Conservation (phyloP, 2,888 invertebrate species). For the Drosophila mercatorum region DNA sequence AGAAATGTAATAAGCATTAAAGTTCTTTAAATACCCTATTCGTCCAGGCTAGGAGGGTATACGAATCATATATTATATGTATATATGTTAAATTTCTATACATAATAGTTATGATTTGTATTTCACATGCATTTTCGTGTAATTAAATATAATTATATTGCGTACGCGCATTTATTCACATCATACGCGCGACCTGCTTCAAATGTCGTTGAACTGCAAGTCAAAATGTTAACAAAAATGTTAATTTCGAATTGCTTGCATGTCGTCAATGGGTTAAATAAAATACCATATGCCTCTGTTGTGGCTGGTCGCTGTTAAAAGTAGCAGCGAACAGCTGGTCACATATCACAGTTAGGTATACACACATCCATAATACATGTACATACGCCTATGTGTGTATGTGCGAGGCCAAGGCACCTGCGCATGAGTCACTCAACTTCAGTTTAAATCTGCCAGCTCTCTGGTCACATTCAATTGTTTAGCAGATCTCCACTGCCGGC, state of each 20-base stretch:
- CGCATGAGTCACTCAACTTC: constrained; percentile 55
- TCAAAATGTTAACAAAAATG: constrained; percentile 1
- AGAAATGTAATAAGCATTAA: too few species aligned
- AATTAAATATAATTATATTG: constrained; percentile 18
- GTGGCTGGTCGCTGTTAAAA: constrained; percentile 29
- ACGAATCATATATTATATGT: too few species aligned
- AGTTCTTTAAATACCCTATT: too few species aligned
- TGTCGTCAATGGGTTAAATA: constrained; percentile 14
- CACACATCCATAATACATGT: not conserved
- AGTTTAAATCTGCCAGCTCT: constrained; percentile 38
- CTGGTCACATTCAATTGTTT: constrained; percentile 58
- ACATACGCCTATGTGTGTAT: not conserved
- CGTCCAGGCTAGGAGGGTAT: too few species aligned
- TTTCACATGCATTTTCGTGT: not conserved
- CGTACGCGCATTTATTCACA: constrained; percentile 9
- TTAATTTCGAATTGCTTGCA: not conserved
- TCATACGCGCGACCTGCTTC: constrained; percentile 1
- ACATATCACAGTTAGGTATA: constrained; percentile 33
- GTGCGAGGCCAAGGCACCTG: constrained; percentile 47
- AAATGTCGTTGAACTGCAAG: constrained; percentile 36
- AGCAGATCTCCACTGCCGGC: constrained; percentile 50
- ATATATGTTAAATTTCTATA: too few species aligned
- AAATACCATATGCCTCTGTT: constrained; percentile 20
- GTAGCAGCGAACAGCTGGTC: constrained; percentile 50
- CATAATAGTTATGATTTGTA: not conserved